Evolutionary conservation across 1,140 invertebrate species (phyloP).

Genomic region (Zaprionus camerounensis): DNA sequence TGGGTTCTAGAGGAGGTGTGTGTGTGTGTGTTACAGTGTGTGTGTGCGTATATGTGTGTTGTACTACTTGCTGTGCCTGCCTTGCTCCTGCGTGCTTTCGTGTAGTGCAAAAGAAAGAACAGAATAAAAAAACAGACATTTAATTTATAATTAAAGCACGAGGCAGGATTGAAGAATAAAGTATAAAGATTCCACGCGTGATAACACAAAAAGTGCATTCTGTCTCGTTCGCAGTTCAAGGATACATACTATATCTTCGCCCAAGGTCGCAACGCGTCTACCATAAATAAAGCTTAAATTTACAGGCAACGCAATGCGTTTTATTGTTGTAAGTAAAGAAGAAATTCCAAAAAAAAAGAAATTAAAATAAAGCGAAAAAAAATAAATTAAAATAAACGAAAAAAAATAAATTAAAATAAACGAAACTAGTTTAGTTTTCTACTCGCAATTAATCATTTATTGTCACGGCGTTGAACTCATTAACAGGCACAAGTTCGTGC

Average conservation of each 20-base stretch:
- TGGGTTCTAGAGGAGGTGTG: constrained; percentile 71
- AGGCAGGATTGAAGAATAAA: constrained; percentile 46
- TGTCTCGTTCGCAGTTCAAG: constrained; percentile 70
- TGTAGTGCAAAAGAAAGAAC: constrained; percentile 21
- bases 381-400: constrained; percentile 29
- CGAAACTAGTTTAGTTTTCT: constrained; percentile 59
- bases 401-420: constrained; percentile 26
- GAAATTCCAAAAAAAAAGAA: constrained; percentile 1
- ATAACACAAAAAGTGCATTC: constrained; percentile 46
- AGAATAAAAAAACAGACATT: constrained; percentile 36
- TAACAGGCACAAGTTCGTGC: constrained; percentile 70
- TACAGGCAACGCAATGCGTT: constrained; percentile 47
- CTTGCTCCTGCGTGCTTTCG: constrained; percentile 22
- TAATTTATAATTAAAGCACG: constrained; percentile 51
- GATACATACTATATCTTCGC: constrained; percentile 39
- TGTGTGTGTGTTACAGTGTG: constrained; percentile 32
- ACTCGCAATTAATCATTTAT: constrained; percentile 64
- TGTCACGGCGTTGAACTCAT: constrained; percentile 54
- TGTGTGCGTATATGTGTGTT: constrained; percentile 5
- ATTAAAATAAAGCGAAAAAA: no score
- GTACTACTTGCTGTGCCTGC: background rate
- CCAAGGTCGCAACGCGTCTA: constrained; percentile 25
- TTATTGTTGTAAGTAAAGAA: constrained; percentile 62
- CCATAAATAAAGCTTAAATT: constrained; percentile 4
- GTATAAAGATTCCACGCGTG: constrained; percentile 21